Conservation (phyloP, 2,113 vertebrate genomes). For the Dromaius novaehollandiae region DNA sequence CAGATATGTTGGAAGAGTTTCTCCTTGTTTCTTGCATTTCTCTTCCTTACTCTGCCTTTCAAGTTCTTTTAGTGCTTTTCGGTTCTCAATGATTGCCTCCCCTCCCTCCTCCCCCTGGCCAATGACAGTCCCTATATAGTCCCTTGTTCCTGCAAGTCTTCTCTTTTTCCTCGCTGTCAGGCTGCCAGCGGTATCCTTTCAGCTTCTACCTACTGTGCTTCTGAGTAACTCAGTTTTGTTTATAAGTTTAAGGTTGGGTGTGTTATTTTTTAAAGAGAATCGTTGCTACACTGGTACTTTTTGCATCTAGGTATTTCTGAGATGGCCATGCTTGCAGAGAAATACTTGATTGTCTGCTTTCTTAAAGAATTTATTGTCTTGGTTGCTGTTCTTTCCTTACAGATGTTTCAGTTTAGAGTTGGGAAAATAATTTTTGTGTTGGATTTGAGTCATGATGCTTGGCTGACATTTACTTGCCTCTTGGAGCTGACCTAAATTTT, state of each 20-base stretch:
- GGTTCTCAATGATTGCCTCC: neutral
- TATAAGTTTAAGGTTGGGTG: neutral
- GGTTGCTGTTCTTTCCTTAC: conserved; percentile 15
- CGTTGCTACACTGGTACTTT: neutral
- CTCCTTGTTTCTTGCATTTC: neutral
- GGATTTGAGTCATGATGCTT: conserved; percentile 67
- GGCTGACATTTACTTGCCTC: conserved; percentile 68
- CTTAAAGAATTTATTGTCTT: neutral
- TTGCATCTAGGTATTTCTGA: conserved; percentile 22
- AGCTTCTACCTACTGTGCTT: neutral
- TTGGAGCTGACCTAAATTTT: conserved; percentile 47
- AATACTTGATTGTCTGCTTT: neutral
- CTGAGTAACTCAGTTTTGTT: neutral
- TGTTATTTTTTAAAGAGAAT: neutral
- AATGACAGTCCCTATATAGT: conserved; percentile 40
- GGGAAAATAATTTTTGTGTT: conserved; percentile 63
- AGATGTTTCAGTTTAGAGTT: conserved; percentile 76
- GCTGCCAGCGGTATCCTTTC: conserved; percentile 17
- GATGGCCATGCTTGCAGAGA: neutral
- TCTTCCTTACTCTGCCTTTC: neutral
- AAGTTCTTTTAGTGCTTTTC: neutral
- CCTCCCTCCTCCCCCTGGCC: no score
- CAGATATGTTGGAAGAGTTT: neutral
- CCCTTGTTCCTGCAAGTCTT: conserved; percentile 22
- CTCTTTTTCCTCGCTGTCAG: conserved; percentile 7